Evolutionary conservation across 2,797 vertebrate genomes (phyloP).

Genomic region (Tokudaia tokunoshimensis): DNA sequence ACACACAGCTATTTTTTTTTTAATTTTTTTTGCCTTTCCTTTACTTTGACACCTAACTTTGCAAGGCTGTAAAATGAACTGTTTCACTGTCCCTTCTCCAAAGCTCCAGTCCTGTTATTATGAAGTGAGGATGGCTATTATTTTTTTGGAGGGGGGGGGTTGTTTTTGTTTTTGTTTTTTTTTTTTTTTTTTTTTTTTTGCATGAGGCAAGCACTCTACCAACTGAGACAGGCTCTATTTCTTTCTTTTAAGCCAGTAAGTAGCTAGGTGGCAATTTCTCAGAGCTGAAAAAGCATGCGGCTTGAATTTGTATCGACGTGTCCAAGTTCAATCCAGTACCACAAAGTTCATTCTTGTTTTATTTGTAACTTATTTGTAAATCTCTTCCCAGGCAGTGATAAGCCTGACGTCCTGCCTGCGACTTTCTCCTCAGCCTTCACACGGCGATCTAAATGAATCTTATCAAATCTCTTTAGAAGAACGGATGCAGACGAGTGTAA

Average conservation of each 20-base stretch:
- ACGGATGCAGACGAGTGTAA: not conserved
- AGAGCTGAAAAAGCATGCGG: not conserved
- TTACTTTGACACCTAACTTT: not conserved
- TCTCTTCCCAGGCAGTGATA: constrained; percentile 1
- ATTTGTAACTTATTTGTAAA: not conserved
- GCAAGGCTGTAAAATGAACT: not conserved
- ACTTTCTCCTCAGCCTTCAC: not conserved
- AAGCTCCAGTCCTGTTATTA: not conserved
- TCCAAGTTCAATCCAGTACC: not conserved
- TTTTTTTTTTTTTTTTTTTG: not conserved
- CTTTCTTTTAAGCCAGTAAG: not conserved
- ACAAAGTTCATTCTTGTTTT: not conserved
- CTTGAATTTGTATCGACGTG: not conserved
- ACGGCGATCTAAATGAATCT: not conserved
- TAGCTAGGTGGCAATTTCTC: not conserved
- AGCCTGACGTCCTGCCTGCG: not conserved
- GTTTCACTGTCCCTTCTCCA: not conserved
- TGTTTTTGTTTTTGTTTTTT: no score
- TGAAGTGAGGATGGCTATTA: not conserved
- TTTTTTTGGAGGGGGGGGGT: no score
- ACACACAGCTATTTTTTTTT: not conserved
- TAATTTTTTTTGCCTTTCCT: not conserved
- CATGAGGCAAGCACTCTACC: not conserved
- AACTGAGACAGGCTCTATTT: not conserved
- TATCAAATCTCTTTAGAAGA: not conserved